Evolutionary conservation across 2,113 vertebrate genomes (phyloP).

Genomic region (Gallinago paraguaiae): DNA sequence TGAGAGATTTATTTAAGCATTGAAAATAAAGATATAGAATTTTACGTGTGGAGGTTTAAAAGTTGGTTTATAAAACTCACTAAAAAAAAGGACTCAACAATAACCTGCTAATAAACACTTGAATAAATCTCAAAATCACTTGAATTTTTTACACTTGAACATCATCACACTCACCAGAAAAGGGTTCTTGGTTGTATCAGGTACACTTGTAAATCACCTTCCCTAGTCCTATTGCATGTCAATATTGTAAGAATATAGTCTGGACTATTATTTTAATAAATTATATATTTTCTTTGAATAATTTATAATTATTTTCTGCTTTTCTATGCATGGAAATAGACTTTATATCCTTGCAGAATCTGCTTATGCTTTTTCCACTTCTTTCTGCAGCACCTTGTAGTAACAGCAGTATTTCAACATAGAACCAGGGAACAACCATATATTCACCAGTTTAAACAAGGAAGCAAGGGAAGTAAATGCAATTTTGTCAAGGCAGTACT

Average conservation of each 20-base stretch:
- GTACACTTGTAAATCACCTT: neutral
- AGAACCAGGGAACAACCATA: neutral
- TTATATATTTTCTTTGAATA: neutral
- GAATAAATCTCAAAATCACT: neutral
- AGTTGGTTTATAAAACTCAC: neutral
- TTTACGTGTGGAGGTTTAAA: neutral
- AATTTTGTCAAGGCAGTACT: neutral
- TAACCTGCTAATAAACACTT: neutral
- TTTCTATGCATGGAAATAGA: neutral
- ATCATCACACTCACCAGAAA: neutral
- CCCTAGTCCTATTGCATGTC: neutral
- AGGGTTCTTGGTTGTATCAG: rapidly evolving
- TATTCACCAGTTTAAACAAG: neutral
- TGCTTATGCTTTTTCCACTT: neutral
- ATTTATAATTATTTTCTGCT: neutral
- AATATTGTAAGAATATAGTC: neutral
- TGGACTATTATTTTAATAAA: neutral
- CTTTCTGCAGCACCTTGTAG: neutral
- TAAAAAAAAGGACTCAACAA: neutral
- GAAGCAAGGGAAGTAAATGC: neutral
- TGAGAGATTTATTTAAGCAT: neutral
- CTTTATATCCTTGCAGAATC: neutral
- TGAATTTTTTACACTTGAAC: neutral
- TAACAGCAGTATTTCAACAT: neutral
- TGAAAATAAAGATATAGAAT: neutral